Evolutionary conservation across 2,113 vertebrate species (phyloP).

Genomic region (Uria aalge): DNA sequence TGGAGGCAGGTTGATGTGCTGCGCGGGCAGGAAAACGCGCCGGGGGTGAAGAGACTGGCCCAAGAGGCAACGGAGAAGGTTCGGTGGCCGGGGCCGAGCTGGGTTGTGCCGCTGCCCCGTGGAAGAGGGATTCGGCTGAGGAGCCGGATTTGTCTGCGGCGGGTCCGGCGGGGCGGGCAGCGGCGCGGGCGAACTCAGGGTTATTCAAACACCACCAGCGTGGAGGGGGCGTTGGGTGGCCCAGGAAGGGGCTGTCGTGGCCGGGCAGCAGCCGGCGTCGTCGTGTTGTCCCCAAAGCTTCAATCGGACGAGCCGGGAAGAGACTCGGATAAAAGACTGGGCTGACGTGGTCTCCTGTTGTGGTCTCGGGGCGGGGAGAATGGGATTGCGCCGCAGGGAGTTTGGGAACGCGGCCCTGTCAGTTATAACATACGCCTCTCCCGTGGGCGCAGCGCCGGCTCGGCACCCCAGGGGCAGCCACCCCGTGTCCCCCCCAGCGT

Average conservation of each 20-base stretch:
- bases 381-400: neutral
- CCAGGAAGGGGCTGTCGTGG: neutral
- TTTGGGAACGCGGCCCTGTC: rapidly evolving
- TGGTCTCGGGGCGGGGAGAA: neutral
- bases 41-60: neutral
- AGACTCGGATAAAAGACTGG: neutral
- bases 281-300: neutral
- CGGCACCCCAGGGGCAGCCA: no score
- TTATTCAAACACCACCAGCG: neutral
- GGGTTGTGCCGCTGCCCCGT: rapidly evolving
- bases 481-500: neutral
- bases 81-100: rapidly evolving
- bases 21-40: rapidly evolving
- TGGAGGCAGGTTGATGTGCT: neutral
- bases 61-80: neutral
- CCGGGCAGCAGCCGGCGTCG: neutral
- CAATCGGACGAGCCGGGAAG: rapidly evolving
- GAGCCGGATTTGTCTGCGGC: neutral
- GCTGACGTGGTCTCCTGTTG: neutral
- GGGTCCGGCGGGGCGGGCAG: rapidly evolving
- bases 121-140: neutral
- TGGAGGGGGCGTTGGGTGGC: neutral
- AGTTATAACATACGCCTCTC: no score
- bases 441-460: neutral
- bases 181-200: neutral